phyloP scores from a whole-genome alignment of 2,888 invertebrate genomes.

The Brachyptera risi region DNA sequence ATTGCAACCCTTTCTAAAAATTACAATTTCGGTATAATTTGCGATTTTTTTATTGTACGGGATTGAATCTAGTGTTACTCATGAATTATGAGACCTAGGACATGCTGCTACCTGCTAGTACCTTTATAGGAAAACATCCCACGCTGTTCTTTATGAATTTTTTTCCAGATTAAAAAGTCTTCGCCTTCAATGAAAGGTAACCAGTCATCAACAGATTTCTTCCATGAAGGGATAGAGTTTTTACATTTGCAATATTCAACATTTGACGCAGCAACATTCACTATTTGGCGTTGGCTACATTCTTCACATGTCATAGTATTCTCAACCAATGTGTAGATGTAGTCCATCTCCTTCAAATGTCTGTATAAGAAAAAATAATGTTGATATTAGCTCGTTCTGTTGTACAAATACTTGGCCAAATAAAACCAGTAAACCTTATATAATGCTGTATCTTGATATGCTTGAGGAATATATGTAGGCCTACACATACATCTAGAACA shows the following conservation, averaged over 20 bases:
- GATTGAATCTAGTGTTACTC: too few species aligned
- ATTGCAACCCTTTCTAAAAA: too few species aligned
- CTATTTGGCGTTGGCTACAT: slow-evolving; percentile 47
- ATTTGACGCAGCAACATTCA: slow-evolving; percentile 44
- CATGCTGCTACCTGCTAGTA: slow-evolving; percentile 34
- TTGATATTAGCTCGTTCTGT: neutral
- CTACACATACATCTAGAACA: neutral
- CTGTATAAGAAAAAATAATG: slow-evolving; percentile 39
- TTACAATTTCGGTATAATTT: too few species aligned
- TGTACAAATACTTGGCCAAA: neutral
- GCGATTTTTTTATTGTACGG: too few species aligned
- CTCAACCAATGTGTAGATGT: slow-evolving; percentile 50
- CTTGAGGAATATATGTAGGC: neutral
- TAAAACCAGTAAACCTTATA: too few species aligned
- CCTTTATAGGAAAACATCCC: slow-evolving; percentile 79
- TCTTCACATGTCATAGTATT: slow-evolving; percentile 52
- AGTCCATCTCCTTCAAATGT: slow-evolving; percentile 55
- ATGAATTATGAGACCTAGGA: too few species aligned
- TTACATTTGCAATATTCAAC: slow-evolving; percentile 50
- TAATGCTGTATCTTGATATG: too few species aligned
- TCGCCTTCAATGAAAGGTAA: slow-evolving; percentile 73
- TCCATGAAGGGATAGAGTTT: slow-evolving; percentile 25
- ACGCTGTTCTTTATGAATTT: slow-evolving; percentile 53
- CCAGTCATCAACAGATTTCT: slow-evolving; percentile 49
- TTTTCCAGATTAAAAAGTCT: slow-evolving; percentile 78